phyloP scores from a whole-genome alignment of 2,888 invertebrate genomes.

The Disparrhopalites patrizii region DNA sequence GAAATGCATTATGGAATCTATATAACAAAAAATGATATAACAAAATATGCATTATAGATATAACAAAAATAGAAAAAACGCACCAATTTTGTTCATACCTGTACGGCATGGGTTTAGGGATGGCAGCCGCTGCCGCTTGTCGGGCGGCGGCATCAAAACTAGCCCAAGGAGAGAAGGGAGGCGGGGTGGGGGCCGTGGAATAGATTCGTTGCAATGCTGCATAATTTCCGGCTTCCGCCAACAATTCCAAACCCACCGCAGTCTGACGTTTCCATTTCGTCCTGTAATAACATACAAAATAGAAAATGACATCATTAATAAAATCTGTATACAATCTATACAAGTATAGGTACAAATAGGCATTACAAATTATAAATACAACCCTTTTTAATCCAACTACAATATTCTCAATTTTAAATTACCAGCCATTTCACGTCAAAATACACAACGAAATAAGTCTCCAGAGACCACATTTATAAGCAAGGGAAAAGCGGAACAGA shows the following conservation, averaged over 20 bases:
- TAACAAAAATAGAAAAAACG: neutral
- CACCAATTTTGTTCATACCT: slow-evolving; percentile 51
- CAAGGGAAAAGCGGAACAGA: too few relatives aligned
- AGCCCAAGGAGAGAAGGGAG: slow-evolving; percentile 53
- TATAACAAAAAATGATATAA: too few relatives aligned
- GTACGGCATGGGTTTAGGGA: slow-evolving; percentile 86
- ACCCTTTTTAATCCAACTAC: too few relatives aligned
- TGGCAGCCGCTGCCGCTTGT: slow-evolving; percentile 55
- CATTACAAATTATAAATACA: too few relatives aligned
- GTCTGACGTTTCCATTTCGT: slow-evolving; percentile 99
- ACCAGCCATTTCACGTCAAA: too few relatives aligned
- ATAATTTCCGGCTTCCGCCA: slow-evolving; percentile 96
- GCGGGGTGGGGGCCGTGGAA: slow-evolving; percentile 62
- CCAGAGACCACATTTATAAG: too few relatives aligned
- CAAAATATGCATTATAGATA: neutral
- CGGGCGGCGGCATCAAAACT: slow-evolving; percentile 67
- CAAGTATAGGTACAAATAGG: too few relatives aligned
- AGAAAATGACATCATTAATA: too few relatives aligned
- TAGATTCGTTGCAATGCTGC: slow-evolving; percentile 96
- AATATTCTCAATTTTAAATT: too few relatives aligned
- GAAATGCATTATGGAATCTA: too few relatives aligned
- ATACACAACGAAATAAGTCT: too few relatives aligned
- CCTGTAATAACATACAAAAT: slow-evolving; percentile 54
- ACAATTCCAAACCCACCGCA: slow-evolving; percentile 90
- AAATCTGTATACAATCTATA: too few relatives aligned